phyloP scores from a whole-genome alignment of 1,140 invertebrate species.

The Lineus longissimus region DNA sequence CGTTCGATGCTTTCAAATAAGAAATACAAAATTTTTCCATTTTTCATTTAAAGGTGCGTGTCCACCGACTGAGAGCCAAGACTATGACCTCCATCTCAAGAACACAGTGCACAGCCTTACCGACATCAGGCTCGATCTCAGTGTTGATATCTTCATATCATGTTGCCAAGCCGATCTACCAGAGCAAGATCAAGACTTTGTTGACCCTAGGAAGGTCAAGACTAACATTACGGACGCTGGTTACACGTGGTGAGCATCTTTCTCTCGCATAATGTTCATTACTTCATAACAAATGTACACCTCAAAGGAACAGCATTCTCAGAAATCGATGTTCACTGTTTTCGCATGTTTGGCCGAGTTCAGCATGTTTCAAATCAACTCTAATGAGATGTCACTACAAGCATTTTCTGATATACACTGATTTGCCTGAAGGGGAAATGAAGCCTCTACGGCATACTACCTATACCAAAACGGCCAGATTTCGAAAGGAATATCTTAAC shows the following conservation, averaged over 20 bases:
- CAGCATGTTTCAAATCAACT: no score
- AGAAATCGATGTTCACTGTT: no score
- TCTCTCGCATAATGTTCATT: background rate
- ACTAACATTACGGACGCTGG: constrained; percentile 24
- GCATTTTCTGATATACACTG: no score
- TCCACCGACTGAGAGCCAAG: constrained; percentile 41
- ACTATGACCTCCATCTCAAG: constrained; percentile 48
- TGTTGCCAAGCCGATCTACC: constrained; percentile 34
- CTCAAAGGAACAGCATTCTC: no score
- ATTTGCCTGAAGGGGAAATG: no score
- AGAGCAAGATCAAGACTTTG: constrained; percentile 14
- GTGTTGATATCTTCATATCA: constrained; percentile 42
- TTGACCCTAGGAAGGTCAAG: constrained; percentile 25
- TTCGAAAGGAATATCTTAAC: no score
- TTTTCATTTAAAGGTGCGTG: constrained; percentile 33
- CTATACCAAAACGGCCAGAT: no score
- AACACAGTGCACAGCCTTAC: constrained; percentile 41
- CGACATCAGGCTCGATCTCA: constrained; percentile 33
- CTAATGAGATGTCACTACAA: no score
- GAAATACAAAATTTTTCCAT: constrained; percentile 5
- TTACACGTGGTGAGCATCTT: constrained; percentile 35
- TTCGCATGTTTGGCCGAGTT: no score
- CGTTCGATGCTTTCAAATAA: no score
- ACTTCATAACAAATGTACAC: no score
- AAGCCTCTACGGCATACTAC: no score